phyloP scores from a whole-genome alignment of 2,888 invertebrate species.

The Melipona beecheii region DNA sequence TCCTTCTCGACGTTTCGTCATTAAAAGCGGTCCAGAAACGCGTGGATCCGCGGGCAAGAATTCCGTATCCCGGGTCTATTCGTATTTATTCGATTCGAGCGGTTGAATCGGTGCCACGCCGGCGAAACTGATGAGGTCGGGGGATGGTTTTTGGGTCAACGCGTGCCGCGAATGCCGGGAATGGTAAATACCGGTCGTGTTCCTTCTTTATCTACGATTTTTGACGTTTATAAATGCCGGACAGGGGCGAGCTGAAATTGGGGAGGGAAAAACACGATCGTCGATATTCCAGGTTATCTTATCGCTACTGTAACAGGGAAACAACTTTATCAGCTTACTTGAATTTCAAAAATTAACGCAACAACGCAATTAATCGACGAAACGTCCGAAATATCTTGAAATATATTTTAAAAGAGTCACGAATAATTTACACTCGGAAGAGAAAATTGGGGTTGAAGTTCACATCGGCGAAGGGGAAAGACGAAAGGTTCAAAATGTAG shows the following conservation, averaged over 20 bases:
- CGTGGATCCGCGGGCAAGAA: background rate
- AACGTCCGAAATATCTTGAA: no score
- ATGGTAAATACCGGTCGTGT: background rate
- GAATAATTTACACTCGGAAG: no score
- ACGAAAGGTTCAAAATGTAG: no score
- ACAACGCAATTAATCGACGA: no score
- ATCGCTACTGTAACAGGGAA: no score
- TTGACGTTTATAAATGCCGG: background rate
- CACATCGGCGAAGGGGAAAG: no score
- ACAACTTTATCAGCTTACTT: no score
- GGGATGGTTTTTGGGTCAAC: slow-evolving; percentile 32
- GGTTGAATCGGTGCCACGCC: slow-evolving; percentile 21
- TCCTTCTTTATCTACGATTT: background rate
- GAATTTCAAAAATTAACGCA: no score
- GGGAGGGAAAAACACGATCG: no score
- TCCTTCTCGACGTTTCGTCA: background rate
- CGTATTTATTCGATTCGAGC: slow-evolving; percentile 28
- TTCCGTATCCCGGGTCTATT: background rate
- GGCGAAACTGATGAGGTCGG: background rate
- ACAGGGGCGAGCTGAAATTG: background rate
- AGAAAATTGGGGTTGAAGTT: no score
- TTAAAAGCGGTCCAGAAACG: background rate
- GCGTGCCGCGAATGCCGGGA: slow-evolving; percentile 22
- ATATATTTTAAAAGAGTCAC: no score
- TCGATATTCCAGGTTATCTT: no score